Conservation (phyloP, 2,113 vertebrate species). For the Herpetotheres cachinnans region DNA sequence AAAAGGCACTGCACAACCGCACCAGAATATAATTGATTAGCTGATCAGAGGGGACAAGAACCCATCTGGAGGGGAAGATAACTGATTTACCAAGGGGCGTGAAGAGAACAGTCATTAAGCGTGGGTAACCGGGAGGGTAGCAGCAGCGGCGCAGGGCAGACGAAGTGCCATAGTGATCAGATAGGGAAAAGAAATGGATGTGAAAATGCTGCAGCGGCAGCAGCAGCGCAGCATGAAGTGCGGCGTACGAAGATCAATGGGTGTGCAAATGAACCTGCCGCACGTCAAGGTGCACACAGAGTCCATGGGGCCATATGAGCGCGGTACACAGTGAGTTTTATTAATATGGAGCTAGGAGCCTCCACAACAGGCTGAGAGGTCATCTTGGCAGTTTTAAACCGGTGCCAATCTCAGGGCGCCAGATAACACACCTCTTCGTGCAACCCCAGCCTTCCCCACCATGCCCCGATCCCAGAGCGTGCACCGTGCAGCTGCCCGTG, state of each 20-base stretch:
- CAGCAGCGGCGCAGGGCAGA: fast-evolving
- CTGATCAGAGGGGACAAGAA: not conserved
- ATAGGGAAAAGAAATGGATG: not conserved
- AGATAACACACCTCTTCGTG: not conserved
- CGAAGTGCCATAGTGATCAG: not conserved
- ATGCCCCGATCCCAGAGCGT: not conserved
- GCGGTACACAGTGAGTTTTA: fast-evolving
- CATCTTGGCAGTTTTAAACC: not conserved
- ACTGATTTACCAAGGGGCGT: not conserved
- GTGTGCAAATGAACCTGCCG: fast-evolving
- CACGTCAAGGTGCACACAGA: fast-evolving
- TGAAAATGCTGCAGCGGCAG: not conserved
- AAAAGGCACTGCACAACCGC: not conserved
- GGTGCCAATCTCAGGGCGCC: not conserved
- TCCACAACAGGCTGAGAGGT: not conserved
- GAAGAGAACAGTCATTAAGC: not conserved
- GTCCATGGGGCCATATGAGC: fast-evolving
- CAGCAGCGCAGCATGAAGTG: not conserved
- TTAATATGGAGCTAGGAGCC: not conserved
- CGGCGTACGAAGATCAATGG: fast-evolving
- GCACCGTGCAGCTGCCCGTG: not conserved
- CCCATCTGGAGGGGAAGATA: not conserved
- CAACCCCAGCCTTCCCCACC: fast-evolving
- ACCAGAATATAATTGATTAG: not conserved
- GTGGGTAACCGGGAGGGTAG: not conserved